Percentiles rank a stretch among this genome's conserved stretches.
These are phyloP conservation scores for Drosophila neocordata DNA, from an alignment of 1,140 invertebrate genomes.

Conservation along the genomic window DNA sequence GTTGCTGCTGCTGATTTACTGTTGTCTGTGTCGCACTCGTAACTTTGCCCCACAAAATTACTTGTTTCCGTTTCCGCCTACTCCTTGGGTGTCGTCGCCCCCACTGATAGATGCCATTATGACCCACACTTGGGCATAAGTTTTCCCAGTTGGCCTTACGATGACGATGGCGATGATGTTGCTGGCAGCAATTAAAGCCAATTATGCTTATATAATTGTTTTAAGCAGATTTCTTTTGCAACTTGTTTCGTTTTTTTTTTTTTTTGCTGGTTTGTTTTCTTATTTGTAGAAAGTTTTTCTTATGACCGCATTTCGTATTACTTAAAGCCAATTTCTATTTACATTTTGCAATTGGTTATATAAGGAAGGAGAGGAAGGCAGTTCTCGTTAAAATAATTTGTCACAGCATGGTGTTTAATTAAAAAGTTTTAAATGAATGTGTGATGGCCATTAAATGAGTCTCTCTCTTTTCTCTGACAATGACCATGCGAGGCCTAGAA, in stretches of 20 bases:
- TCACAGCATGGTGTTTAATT: slow-evolving; percentile 73
- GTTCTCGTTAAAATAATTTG: slow-evolving; percentile 77
- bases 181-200: slow-evolving; percentile 79
- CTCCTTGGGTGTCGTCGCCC: slow-evolving; percentile 42
- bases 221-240: slow-evolving; percentile 74
- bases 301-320: neutral
- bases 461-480: slow-evolving; percentile 34
- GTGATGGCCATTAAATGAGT: slow-evolving; percentile 56
- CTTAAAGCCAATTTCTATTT: slow-evolving; percentile 45
- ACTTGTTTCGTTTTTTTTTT: slow-evolving; percentile 19
- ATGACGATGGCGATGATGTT: slow-evolving; percentile 39
- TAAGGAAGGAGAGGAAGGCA: slow-evolving; percentile 12
- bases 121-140: slow-evolving; percentile 69
- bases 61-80: slow-evolving; percentile 80
- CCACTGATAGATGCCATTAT: slow-evolving; percentile 81
- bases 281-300: slow-evolving; percentile 18
- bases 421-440: slow-evolving; percentile 72
- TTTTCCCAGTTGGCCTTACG: slow-evolving; percentile 46
- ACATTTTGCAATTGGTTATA: slow-evolving; percentile 39
- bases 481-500: slow-evolving; percentile 48
- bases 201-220: slow-evolving; percentile 82
- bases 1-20: neutral
- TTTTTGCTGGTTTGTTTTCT: slow-evolving; percentile 40
- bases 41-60: slow-evolving; percentile 79
- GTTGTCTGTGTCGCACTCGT: slow-evolving; percentile 64